Conservation (phyloP, 2,888 invertebrate genomes). For the Alcis repandata region DNA sequence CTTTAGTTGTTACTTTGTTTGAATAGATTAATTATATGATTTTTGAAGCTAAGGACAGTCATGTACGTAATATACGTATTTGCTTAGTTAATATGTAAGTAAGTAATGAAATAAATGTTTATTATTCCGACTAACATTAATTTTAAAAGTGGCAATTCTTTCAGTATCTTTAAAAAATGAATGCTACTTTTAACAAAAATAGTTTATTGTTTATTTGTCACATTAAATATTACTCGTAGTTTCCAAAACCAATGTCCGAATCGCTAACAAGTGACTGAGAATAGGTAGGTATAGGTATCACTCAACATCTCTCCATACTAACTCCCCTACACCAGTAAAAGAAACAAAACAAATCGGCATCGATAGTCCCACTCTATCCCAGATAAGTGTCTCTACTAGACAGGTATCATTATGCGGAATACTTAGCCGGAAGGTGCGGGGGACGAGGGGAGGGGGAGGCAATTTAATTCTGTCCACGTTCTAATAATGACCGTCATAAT, state of each 20-base stretch:
- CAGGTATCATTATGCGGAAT: conserved; percentile 85
- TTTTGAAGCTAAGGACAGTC: not conserved
- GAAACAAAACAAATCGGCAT: conserved; percentile 23
- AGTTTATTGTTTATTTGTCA: not conserved
- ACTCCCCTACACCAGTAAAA: not conserved
- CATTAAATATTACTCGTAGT: not conserved
- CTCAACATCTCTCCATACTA: not conserved
- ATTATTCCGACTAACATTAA: no score
- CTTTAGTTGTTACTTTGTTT: conserved; percentile 6
- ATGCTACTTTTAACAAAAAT: no score
- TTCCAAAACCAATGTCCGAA: not conserved
- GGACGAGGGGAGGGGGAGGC: conserved; percentile 73
- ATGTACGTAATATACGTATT: no score
- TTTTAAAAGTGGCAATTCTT: no score
- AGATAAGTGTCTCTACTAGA: conserved; percentile 80
- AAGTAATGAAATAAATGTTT: no score
- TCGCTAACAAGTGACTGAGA: not conserved
- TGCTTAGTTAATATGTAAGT: not conserved
- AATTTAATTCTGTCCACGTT: conserved; percentile 89
- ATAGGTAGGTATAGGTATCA: no score
- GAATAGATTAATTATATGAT: not conserved
- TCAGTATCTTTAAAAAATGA: no score
- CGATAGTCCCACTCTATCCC: conserved; percentile 41
- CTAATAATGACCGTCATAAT: conserved; percentile 89
- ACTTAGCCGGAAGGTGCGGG: conserved; percentile 79